These are phyloP conservation scores for Apodemus speciosus DNA, from an alignment of 2,113 vertebrate genomes.

Conservation along the genomic window DNA sequence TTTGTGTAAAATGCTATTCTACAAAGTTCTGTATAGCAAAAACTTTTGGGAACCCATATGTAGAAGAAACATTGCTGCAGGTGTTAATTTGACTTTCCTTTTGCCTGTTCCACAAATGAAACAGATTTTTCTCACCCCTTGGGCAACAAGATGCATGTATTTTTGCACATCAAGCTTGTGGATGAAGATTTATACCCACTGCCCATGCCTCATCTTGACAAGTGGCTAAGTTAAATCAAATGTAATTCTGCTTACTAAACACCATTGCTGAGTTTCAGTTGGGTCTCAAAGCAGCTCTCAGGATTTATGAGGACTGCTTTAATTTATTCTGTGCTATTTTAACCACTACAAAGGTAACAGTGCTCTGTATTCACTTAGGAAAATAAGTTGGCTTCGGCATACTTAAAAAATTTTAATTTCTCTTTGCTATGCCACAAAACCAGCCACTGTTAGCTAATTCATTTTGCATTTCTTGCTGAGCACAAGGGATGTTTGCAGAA, in stretches of 20 bases:
- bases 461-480: constrained; percentile 54
- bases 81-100: neutral
- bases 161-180: constrained; percentile 2
- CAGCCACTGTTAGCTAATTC: constrained; percentile 56
- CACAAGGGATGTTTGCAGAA: neutral
- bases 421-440: constrained; percentile 23
- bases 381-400: constrained; percentile 56
- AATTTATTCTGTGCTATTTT: constrained; percentile 40
- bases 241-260: constrained; percentile 33
- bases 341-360: constrained; percentile 42
- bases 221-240: constrained; percentile 46
- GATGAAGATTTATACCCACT: constrained; percentile 44
- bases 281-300: neutral
- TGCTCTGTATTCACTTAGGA: constrained; percentile 51
- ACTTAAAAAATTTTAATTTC: constrained; percentile 75
- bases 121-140: neutral
- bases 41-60: neutral
- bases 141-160: neutral
- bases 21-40: neutral
- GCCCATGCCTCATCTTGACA: constrained; percentile 24
- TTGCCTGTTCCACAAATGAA: constrained; percentile 40
- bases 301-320: constrained; percentile 38
- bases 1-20: neutral
- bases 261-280: neutral
- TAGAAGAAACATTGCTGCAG: neutral